Evolutionary conservation across 2,797 vertebrate species (phyloP).

Genomic region (Gambelia wislizenii): DNA sequence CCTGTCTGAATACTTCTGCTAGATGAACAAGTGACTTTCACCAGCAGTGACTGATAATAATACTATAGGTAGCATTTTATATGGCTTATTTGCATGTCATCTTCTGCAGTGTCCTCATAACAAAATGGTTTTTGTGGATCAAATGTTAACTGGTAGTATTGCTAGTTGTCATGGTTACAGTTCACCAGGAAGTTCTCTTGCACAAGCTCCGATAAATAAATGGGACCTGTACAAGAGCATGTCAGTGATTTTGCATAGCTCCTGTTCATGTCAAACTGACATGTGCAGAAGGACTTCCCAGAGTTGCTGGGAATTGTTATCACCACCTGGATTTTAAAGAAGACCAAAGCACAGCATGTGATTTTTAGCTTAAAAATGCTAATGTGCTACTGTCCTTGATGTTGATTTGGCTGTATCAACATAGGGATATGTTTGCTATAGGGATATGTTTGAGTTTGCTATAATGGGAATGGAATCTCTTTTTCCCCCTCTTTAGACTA

Average conservation of each 20-base stretch:
- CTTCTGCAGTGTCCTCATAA: not conserved
- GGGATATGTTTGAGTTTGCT: too few relatives aligned
- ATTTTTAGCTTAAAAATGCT: not conserved
- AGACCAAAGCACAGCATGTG: not conserved
- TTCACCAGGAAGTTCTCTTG: not conserved
- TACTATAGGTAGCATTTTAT: not conserved
- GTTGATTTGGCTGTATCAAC: not conserved
- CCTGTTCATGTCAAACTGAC: not conserved
- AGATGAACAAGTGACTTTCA: not conserved
- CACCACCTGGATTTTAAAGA: not conserved
- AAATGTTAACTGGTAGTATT: not conserved
- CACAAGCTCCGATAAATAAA: not conserved
- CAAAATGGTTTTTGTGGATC: not conserved
- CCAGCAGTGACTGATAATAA: not conserved
- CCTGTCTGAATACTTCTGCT: not conserved
- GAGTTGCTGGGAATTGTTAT: not conserved
- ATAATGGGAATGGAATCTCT: conserved; percentile 7
- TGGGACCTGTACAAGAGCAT: not conserved
- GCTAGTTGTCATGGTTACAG: not conserved
- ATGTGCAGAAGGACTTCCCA: not conserved
- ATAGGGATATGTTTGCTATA: too few relatives aligned
- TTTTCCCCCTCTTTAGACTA: conserved; percentile 84
- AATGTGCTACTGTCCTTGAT: not conserved
- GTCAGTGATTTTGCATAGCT: not conserved
- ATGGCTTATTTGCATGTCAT: not conserved